These are phyloP conservation scores for Bothrops jararaca DNA, from an alignment of 2,113 vertebrate species.

Conservation along the genomic window DNA sequence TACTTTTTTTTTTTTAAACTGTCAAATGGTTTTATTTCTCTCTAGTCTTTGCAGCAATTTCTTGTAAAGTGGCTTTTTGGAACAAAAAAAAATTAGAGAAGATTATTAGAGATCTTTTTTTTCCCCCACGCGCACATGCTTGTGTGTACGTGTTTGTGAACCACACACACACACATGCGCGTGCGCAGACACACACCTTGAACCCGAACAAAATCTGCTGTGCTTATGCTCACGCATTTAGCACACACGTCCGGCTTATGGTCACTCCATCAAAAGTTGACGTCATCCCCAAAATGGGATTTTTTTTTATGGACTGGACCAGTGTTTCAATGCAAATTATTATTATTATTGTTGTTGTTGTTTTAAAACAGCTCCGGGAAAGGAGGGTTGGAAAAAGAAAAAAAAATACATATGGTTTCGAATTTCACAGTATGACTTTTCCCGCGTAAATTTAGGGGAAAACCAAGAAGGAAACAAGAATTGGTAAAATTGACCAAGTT, in stretches of 20 bases:
- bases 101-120: slow-evolving; percentile 49
- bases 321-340: slow-evolving; percentile 74
- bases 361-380: slow-evolving; percentile 61
- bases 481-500: slow-evolving; percentile 65
- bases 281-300: slow-evolving; percentile 45
- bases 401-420: slow-evolving; percentile 75
- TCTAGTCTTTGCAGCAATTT: slow-evolving; percentile 70
- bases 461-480: slow-evolving; percentile 34
- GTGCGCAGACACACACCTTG: slow-evolving; percentile 46
- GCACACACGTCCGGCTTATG: slow-evolving; percentile 72
- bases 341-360: too few relatives aligned
- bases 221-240: slow-evolving; percentile 70
- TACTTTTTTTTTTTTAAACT: too few relatives aligned
- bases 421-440: slow-evolving; percentile 84
- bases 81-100: slow-evolving; percentile 50
- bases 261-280: slow-evolving; percentile 65
- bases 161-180: neutral
- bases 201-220: slow-evolving; percentile 73
- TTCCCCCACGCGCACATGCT: slow-evolving; percentile 25
- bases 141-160: neutral
- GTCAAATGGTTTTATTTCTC: slow-evolving; percentile 79
- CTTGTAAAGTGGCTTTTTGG: slow-evolving; percentile 71
- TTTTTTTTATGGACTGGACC: too few relatives aligned
- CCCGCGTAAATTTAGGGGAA: slow-evolving; percentile 68
- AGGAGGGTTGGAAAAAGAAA: neutral